Evolutionary conservation across 1,140 invertebrate species (phyloP).

Genomic region (Plectrocnemia conspersa): DNA sequence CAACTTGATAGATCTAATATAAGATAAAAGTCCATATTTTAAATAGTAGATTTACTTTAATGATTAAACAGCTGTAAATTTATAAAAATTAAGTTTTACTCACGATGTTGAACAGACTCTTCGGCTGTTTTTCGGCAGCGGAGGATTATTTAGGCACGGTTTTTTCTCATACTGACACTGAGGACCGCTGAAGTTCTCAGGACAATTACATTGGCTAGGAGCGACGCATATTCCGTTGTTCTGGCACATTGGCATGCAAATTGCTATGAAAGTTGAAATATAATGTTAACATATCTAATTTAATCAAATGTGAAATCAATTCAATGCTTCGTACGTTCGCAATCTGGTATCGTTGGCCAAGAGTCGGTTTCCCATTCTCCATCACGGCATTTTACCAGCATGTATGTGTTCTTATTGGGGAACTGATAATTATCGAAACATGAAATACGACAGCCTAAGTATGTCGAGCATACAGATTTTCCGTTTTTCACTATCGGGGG

Average conservation of each 20-base stretch:
- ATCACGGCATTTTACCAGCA: constrained; percentile 53
- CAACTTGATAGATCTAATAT: too few relatives aligned
- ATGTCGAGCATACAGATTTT: constrained; percentile 43
- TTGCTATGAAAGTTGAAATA: constrained; percentile 51
- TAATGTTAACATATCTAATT: background rate
- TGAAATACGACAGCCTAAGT: constrained; percentile 51
- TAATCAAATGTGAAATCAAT: background rate
- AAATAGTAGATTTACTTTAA: too few relatives aligned
- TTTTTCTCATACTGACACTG: constrained; percentile 71
- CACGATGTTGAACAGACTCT: constrained; percentile 62
- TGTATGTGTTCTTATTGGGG: constrained; percentile 51
- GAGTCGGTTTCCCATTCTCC: constrained; percentile 54
- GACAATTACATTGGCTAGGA: constrained; percentile 67
- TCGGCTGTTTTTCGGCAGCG: constrained; percentile 59
- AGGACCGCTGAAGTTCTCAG: constrained; percentile 65
- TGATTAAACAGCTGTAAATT: too few relatives aligned
- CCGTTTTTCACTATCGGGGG: constrained; percentile 45
- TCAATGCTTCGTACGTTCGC: constrained; percentile 54
- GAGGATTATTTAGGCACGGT: constrained; percentile 62
- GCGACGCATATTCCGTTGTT: constrained; percentile 74
- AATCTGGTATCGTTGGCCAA: constrained; percentile 53
- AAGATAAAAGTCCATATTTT: too few relatives aligned
- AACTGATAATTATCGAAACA: constrained; percentile 58
- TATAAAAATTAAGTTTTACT: constrained; percentile 38
- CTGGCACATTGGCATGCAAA: constrained; percentile 67